Conservation (phyloP, 2,888 invertebrate species). For the Tetropium fuscum region DNA sequence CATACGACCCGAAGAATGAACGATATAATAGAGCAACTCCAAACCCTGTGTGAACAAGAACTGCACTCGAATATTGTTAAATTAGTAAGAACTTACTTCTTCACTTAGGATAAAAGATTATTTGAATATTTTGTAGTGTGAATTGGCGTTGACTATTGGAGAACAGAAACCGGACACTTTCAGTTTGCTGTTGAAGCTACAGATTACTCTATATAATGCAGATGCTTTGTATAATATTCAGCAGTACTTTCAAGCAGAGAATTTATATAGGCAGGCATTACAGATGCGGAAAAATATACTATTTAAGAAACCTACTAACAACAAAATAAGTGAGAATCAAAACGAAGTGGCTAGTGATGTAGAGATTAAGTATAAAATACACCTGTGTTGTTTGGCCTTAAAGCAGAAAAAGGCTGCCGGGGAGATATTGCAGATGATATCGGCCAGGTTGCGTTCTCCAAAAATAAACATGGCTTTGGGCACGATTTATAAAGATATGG, state of each 20-base stretch:
- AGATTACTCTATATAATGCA: constrained; percentile 76
- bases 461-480: constrained; percentile 84
- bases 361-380: constrained; percentile 80
- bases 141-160: constrained; percentile 73
- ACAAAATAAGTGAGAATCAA: constrained; percentile 65
- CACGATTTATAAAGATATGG: constrained; percentile 76
- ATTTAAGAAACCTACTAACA: constrained; percentile 64
- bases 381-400: constrained; percentile 76
- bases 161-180: constrained; percentile 75
- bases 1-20: too few relatives aligned
- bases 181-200: constrained; percentile 74
- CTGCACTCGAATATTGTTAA: constrained; percentile 79
- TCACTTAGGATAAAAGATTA: not conserved
- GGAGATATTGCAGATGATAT: constrained; percentile 70
- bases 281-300: constrained; percentile 74
- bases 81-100: constrained; percentile 69
- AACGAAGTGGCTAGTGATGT: constrained; percentile 71
- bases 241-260: constrained; percentile 77
- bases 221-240: constrained; percentile 76
- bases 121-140: constrained; percentile 69
- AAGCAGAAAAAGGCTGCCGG: constrained; percentile 74
- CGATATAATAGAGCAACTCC: constrained; percentile 74
- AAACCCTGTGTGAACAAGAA: constrained; percentile 76
- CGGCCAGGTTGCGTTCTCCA: constrained; percentile 76
- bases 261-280: constrained; percentile 74